A percentile compares a stretch with the other conserved stretches of the same genome.
These are phyloP conservation scores for Athene noctua DNA, from an alignment of 2,113 vertebrate species.

Conservation along the genomic window DNA sequence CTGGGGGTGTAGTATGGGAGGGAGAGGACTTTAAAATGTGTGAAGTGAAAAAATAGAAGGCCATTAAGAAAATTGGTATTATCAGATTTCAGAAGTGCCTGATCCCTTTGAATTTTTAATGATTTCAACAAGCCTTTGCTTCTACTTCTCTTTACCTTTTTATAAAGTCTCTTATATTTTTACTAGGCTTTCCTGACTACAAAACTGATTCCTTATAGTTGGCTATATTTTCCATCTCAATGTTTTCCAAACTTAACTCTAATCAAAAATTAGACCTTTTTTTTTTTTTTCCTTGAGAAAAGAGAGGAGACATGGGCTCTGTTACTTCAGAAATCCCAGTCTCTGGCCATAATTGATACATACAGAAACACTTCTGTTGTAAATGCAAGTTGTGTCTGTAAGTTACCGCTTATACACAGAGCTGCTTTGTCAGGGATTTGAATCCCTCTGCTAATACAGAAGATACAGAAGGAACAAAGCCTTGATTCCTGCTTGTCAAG, in stretches of 20 bases:
- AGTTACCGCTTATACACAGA: background rate
- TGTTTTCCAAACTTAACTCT: background rate
- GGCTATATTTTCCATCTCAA: background rate
- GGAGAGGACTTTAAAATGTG: background rate
- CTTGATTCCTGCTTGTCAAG: background rate
- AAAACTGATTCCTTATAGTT: background rate
- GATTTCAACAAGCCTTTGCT: background rate
- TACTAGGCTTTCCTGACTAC: background rate
- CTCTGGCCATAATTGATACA: background rate
- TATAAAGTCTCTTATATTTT: background rate
- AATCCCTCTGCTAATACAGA: background rate
- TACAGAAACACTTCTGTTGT: background rate
- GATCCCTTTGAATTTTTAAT: background rate
- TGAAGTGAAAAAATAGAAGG: background rate
- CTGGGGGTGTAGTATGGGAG: fast-evolving
- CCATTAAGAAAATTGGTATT: background rate
- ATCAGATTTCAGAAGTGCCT: background rate
- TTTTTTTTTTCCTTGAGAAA: background rate
- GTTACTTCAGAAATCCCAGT: background rate
- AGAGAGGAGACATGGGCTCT: background rate
- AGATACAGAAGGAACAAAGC: background rate
- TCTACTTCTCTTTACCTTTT: background rate
- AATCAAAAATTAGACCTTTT: background rate
- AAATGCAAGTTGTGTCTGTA: background rate
- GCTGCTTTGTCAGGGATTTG: background rate